A percentile compares a stretch with the other conserved stretches of the same genome.
phyloP scores from a whole-genome alignment of 1,140 invertebrate species.

The Drosophila novamexicana region DNA sequence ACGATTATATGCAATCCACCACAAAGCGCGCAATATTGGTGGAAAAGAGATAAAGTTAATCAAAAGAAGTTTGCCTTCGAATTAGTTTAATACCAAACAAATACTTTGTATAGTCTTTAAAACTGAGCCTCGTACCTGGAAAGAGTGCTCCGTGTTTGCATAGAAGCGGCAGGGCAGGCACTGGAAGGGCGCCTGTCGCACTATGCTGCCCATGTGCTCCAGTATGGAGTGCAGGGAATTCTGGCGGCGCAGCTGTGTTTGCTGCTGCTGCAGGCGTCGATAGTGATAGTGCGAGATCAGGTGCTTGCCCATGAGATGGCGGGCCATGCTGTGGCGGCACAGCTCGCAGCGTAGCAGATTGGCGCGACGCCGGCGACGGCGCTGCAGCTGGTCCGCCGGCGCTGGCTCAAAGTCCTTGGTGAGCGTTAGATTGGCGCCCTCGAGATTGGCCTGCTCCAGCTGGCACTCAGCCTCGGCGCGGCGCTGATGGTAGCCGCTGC shows the following conservation, averaged over 20 bases:
- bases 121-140: slow-evolving; percentile 84
- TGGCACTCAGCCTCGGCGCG: slow-evolving; percentile 88
- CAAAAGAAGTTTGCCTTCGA: too few relatives aligned
- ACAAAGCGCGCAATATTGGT: too few relatives aligned
- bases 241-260: slow-evolving; percentile 44
- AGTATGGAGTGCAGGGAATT: slow-evolving; percentile 86
- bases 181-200: slow-evolving; percentile 92
- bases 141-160: slow-evolving; percentile 90
- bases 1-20: too few relatives aligned
- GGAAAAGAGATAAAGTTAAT: too few relatives aligned
- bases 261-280: slow-evolving; percentile 86
- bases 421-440: slow-evolving; percentile 35
- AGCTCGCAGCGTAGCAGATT: slow-evolving; percentile 88
- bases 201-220: slow-evolving; percentile 90
- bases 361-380: slow-evolving; percentile 85
- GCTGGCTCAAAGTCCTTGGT: slow-evolving; percentile 41
- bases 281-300: slow-evolving; percentile 93
- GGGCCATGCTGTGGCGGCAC: slow-evolving; percentile 88
- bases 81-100: too few relatives aligned
- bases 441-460: slow-evolving; percentile 85
- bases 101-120: too few relatives aligned
- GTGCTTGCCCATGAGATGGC: slow-evolving; percentile 91
- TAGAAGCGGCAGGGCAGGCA: slow-evolving; percentile 93
- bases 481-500: slow-evolving; percentile 89
- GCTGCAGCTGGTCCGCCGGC: slow-evolving; percentile 6